Evolutionary conservation across 1,140 invertebrate genomes (phyloP).

Genomic region (Scaptomyza pallida): DNA sequence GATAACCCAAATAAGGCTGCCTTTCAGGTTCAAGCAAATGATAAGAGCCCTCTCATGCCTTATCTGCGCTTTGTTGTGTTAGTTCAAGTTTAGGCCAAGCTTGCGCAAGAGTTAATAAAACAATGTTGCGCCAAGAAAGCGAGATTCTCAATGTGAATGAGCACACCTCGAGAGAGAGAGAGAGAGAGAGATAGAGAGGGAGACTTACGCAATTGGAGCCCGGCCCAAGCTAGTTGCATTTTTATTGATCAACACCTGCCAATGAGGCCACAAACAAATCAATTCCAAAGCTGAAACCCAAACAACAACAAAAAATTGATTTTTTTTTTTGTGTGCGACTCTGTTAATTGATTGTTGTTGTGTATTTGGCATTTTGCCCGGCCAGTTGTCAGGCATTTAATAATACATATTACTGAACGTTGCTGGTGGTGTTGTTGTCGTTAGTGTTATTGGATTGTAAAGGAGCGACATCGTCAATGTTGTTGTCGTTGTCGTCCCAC

Average conservation of each 20-base stretch:
- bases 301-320: conserved; percentile 14
- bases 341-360: conserved; percentile 73
- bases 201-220: conserved; percentile 52
- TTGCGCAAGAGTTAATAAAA: conserved; percentile 52
- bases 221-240: conserved; percentile 61
- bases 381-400: conserved; percentile 68
- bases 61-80: conserved; percentile 45
- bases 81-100: conserved; percentile 63
- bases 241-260: conserved; percentile 79
- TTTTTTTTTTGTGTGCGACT: conserved; percentile 26
- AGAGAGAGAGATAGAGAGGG: background rate
- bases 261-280: conserved; percentile 58
- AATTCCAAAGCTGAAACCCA: background rate
- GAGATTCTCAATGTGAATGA: conserved; percentile 56
- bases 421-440: conserved; percentile 28
- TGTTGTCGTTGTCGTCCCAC: conserved; percentile 48
- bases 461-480: conserved; percentile 74
- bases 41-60: conserved; percentile 40
- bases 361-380: conserved; percentile 78
- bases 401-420: conserved; percentile 49
- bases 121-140: conserved; percentile 13
- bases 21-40: conserved; percentile 45
- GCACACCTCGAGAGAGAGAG: no score
- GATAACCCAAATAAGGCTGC: conserved; percentile 57
- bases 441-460: conserved; percentile 42